phyloP scores from a whole-genome alignment of 2,113 vertebrate species.

The Myotis lucifugus region DNA sequence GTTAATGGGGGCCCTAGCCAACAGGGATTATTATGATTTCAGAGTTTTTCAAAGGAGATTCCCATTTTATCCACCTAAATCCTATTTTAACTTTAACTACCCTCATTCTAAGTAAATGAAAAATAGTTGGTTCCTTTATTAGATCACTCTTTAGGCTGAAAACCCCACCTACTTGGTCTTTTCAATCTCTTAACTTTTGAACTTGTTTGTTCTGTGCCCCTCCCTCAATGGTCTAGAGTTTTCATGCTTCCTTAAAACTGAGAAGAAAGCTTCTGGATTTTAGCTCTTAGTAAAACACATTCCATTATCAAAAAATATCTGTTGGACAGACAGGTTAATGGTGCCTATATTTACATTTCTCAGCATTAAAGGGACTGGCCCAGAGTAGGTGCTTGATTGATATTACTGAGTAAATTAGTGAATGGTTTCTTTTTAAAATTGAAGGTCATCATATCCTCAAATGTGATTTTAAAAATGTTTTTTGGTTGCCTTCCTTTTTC shows the following conservation, averaged over 20 bases:
- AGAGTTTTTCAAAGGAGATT: constrained; percentile 17
- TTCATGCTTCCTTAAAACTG: not conserved
- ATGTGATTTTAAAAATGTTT: not conserved
- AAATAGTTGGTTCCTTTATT: not conserved
- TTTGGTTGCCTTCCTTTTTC: not conserved
- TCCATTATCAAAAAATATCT: not conserved
- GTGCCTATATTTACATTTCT: not conserved
- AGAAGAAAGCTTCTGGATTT: not conserved
- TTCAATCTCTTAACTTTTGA: not conserved
- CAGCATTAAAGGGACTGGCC: not conserved
- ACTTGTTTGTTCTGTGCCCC: not conserved
- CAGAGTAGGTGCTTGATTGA: not conserved
- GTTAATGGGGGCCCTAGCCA: not conserved
- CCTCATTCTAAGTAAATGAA: not conserved
- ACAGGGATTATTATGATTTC: not conserved
- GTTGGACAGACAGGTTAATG: not conserved
- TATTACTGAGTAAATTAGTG: not conserved
- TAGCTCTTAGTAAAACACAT: not conserved
- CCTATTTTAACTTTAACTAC: constrained; percentile 13
- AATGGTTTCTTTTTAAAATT: not conserved
- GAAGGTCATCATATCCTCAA: not conserved
- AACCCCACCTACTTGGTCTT: not conserved
- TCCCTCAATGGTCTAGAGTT: not conserved
- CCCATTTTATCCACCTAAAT: not conserved
- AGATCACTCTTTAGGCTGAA: not conserved